These are phyloP conservation scores for Plumapathes pennacea DNA, from an alignment of 92 coral and sea anemone species.

Conservation along the genomic window DNA sequence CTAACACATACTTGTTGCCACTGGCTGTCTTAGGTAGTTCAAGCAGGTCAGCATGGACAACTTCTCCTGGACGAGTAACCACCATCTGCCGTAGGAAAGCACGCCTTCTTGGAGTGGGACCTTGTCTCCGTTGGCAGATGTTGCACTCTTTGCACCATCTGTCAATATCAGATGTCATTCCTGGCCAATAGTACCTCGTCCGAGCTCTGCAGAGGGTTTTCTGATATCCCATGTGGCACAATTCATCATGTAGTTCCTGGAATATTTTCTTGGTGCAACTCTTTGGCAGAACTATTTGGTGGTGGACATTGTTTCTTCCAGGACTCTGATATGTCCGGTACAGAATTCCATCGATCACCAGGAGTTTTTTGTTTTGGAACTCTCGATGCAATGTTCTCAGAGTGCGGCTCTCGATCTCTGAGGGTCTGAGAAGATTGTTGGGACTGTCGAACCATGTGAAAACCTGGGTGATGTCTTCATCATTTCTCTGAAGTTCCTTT, in stretches of 20 bases:
- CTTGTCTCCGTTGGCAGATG: conserved; percentile 13
- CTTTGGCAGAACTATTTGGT: conserved; percentile 18
- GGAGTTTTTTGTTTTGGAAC: conserved; percentile 7
- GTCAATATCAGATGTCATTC: conserved; percentile 22
- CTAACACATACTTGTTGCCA: conserved; percentile 23
- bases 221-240: conserved; percentile 33
- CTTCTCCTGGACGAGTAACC: conserved; percentile 17
- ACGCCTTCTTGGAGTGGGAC: conserved; percentile 9
- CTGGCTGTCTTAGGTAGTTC: conserved; percentile 8
- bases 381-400: conserved; percentile 16
- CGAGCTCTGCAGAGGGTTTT: conserved; percentile 16
- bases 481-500: conserved; percentile 20
- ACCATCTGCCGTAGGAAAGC: conserved; percentile 9
- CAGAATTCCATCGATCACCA: conserved; percentile 6
- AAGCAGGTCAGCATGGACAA: conserved; percentile 21
- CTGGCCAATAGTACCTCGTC: conserved; percentile 34
- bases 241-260: conserved; percentile 7
- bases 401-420: background rate
- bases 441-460: conserved; percentile 20
- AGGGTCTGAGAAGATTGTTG: conserved; percentile 7
- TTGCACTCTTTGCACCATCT: conserved; percentile 19
- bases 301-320: conserved; percentile 7
- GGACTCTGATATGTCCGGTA: conserved; percentile 4
- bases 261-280: background rate
- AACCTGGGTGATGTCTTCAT: conserved; percentile 34